phyloP scores from a whole-genome alignment of 92 coral and sea anemone genomes.

The Palythoa grandis region DNA sequence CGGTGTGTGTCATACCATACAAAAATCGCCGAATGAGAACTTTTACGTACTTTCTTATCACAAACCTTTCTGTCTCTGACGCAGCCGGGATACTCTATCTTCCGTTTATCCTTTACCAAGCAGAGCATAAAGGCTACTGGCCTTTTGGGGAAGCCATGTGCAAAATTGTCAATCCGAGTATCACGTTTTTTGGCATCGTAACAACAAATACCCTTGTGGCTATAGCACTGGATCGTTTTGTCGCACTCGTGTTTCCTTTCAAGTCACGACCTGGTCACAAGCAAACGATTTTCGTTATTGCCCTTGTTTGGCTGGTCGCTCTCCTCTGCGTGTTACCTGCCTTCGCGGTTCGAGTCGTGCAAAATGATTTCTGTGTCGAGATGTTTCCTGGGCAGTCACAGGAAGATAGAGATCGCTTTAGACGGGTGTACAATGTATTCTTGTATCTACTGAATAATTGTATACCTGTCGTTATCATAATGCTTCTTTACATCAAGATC shows the following conservation, averaged over 20 bases:
- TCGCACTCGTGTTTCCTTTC: constrained; percentile 81
- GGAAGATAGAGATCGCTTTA: constrained; percentile 49
- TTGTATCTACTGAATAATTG: constrained; percentile 71
- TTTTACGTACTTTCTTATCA: constrained; percentile 78
- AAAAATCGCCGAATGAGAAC: constrained; percentile 81
- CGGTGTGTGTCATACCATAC: constrained; percentile 76
- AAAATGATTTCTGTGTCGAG: constrained; percentile 44
- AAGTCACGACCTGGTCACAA: constrained; percentile 59
- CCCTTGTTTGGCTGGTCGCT: constrained; percentile 76
- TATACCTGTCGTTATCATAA: constrained; percentile 68
- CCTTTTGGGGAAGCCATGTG: constrained; percentile 72
- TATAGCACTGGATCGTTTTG: constrained; percentile 79
- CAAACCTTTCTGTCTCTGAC: constrained; percentile 87
- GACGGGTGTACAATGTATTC: constrained; percentile 52
- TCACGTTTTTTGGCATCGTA: constrained; percentile 75
- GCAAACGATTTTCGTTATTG: constrained; percentile 61
- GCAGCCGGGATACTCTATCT: constrained; percentile 77
- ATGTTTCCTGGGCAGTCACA: constrained; percentile 66
- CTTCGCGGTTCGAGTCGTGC: constrained; percentile 62
- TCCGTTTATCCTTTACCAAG: constrained; percentile 66
- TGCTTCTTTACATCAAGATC: constrained; percentile 64
- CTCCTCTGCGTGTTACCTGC: constrained; percentile 79
- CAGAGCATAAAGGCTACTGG: constrained; percentile 48
- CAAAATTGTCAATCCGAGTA: constrained; percentile 80
- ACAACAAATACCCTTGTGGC: constrained; percentile 88